Evolutionary conservation across 2,113 vertebrate species (phyloP).

Genomic region (Triplophysa siluroides): DNA sequence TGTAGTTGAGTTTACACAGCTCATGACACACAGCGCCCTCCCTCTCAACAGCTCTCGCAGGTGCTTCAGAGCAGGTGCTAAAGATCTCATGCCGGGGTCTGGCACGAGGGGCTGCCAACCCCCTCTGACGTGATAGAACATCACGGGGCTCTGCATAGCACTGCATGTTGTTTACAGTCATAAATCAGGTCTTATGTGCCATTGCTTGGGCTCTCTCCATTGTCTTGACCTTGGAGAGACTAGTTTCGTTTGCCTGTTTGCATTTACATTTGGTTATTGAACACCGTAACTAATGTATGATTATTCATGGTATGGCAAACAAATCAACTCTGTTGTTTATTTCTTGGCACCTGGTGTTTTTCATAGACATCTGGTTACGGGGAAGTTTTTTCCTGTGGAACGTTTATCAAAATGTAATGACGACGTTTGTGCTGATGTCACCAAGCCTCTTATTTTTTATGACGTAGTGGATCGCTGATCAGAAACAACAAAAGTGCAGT

Average conservation of each 20-base stretch:
- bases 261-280: conserved; percentile 29
- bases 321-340: conserved; percentile 5
- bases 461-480: too few species aligned
- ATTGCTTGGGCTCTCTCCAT: conserved; percentile 4
- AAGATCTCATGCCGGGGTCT: conserved; percentile 47
- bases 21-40: not conserved
- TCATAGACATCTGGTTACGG: not conserved
- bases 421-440: not conserved
- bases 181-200: conserved; percentile 15
- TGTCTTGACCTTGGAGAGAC: conserved; percentile 24
- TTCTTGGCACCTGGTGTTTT: conserved; percentile 28
- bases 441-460: not conserved
- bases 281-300: not conserved
- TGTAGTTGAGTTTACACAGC: conserved; percentile 11
- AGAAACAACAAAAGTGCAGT: too few species aligned
- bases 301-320: conserved; percentile 10
- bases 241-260: conserved; percentile 11
- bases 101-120: conserved; percentile 6
- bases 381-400: not conserved
- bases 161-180: conserved; percentile 14
- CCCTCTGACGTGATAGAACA: conserved; percentile 20
- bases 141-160: conserved; percentile 20
- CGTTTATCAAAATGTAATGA: too few species aligned
- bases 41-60: not conserved
- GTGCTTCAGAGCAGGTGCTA: conserved; percentile 29